phyloP scores from a whole-genome alignment of 1,140 invertebrate genomes.

The Anastrepha ludens region DNA sequence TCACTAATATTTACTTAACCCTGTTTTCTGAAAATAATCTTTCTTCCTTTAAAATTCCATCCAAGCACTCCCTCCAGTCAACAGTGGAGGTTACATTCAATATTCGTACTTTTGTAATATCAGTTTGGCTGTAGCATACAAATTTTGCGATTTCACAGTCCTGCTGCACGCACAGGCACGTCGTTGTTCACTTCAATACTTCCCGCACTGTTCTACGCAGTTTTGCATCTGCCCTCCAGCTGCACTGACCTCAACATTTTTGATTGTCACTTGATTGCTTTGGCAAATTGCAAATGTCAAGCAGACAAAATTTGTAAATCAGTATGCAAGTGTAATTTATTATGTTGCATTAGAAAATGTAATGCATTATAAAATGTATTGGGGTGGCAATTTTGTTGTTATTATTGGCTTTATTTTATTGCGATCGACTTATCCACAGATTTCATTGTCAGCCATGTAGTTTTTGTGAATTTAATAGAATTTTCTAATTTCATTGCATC shows the following conservation, averaged over 20 bases:
- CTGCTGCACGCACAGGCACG: not conserved
- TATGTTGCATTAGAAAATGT: slow-evolving; percentile 5
- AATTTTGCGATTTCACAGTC: not conserved
- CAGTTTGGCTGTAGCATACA: slow-evolving; percentile 24
- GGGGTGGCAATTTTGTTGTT: not conserved
- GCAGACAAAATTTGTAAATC: slow-evolving; percentile 40
- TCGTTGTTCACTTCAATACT: not conserved
- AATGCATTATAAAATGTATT: not conserved
- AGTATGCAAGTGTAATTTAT: slow-evolving; percentile 40
- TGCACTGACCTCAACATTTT: not conserved
- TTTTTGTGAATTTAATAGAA: not conserved
- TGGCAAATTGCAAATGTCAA: slow-evolving; percentile 36
- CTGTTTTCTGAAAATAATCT: not conserved
- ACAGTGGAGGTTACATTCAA: not conserved
- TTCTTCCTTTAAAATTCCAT: not conserved
- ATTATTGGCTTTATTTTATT: slow-evolving; percentile 15
- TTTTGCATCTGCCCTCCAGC: not conserved
- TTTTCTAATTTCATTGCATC: not conserved
- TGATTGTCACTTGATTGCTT: slow-evolving; percentile 48
- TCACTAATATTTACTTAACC: not conserved
- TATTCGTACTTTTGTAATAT: not conserved
- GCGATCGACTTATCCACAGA: not conserved
- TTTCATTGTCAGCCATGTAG: not conserved
- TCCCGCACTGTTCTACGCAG: too few species aligned
- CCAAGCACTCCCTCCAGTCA: not conserved